Evolutionary conservation across 2,797 vertebrate genomes (phyloP).

Genomic region (Acipenser ruthenus): DNA sequence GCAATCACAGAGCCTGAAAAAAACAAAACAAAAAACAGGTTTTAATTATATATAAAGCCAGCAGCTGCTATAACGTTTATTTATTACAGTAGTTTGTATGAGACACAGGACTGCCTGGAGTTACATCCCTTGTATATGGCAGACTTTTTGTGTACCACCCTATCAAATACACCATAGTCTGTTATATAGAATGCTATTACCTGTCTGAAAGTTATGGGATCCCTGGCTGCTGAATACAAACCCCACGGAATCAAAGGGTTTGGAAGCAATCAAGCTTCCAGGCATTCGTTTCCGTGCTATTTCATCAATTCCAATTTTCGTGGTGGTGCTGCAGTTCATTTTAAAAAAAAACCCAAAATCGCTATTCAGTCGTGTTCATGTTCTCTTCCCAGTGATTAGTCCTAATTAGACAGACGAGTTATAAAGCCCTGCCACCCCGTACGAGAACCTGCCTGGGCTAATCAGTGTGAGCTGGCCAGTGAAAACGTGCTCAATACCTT

Average conservation of each 20-base stretch:
- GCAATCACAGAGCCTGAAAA: neutral
- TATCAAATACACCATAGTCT: no score
- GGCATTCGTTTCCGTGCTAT: neutral
- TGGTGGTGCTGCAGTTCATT: neutral
- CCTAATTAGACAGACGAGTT: slow-evolving; percentile 19
- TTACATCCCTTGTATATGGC: no score
- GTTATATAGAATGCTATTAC: neutral
- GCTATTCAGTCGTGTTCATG: slow-evolving; percentile 11
- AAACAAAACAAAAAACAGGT: neutral
- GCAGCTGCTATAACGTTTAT: neutral
- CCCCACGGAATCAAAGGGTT: no score
- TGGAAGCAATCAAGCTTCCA: no score
- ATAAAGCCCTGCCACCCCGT: neutral
- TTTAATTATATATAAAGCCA: neutral
- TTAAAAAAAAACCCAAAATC: neutral
- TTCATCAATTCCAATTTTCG: neutral
- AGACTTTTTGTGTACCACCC: no score
- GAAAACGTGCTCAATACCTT: no score
- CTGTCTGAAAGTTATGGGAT: neutral
- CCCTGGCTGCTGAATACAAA: no score
- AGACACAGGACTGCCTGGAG: neutral
- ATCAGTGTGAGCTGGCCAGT: no score
- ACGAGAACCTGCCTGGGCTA: no score
- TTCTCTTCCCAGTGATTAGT: slow-evolving; percentile 17
- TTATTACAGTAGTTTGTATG: neutral